Conservation (phyloP, 2,113 vertebrate genomes). For the Crotalus tigris region DNA sequence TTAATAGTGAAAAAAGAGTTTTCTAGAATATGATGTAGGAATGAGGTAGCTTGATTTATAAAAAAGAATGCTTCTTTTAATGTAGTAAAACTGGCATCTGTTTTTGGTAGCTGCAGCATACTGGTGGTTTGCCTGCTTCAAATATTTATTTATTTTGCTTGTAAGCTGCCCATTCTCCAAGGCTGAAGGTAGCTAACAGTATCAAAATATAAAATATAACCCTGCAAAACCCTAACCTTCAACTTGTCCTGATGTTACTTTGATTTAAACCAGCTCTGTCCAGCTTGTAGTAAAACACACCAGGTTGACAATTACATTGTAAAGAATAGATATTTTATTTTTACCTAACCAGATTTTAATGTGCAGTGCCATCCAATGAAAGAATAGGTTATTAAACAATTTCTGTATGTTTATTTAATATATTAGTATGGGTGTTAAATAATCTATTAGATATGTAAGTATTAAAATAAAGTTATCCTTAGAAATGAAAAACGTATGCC, state of each 20-base stretch:
- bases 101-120: neutral
- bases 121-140: neutral
- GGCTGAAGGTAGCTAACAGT: neutral
- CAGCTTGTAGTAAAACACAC: neutral
- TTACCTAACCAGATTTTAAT: neutral
- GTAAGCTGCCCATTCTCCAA: neutral
- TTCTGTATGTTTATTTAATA: neutral
- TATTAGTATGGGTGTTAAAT: neutral
- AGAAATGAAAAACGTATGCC: neutral
- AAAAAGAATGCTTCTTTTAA: neutral
- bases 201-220: neutral
- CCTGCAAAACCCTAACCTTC: neutral
- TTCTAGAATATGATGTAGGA: neutral
- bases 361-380: neutral
- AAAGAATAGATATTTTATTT: neutral
- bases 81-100: neutral
- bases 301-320: neutral
- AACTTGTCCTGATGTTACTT: neutral
- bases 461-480: neutral
- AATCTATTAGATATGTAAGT: neutral
- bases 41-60: neutral
- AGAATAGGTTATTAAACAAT: neutral
- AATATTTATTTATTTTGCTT: neutral
- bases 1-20: neutral
- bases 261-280: neutral